Conservation (phyloP, 2,797 vertebrate species). For the Gymnothorax javanicus region DNA sequence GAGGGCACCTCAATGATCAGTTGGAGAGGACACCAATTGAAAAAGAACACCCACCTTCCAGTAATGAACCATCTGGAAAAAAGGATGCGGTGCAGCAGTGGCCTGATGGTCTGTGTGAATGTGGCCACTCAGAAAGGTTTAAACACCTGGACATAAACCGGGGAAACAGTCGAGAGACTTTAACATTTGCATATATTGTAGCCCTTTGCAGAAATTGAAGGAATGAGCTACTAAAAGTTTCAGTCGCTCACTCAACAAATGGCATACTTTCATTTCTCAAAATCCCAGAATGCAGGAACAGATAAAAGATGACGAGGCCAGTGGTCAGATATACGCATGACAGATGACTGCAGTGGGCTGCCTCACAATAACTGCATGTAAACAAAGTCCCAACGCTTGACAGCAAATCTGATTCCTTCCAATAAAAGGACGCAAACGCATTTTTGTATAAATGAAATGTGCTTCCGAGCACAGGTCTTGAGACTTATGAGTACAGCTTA, state of each 20-base stretch:
- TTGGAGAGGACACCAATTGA: neutral
- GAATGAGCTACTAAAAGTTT: neutral
- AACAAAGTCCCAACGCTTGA: neutral
- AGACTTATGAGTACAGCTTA: neutral
- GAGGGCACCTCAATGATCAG: neutral
- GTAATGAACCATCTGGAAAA: neutral
- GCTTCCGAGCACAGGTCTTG: neutral
- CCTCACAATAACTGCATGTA: neutral
- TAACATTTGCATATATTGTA: neutral
- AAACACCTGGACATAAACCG: neutral
- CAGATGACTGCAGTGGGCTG: neutral
- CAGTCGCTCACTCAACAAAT: neutral
- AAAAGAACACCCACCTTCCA: neutral
- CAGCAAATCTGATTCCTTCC: constrained; percentile 6
- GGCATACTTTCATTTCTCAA: neutral
- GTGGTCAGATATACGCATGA: neutral
- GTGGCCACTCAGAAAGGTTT: neutral
- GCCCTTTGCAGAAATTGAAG: neutral
- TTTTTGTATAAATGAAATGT: neutral
- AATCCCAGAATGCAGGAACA: neutral
- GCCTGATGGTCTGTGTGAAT: neutral
- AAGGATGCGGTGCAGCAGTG: neutral
- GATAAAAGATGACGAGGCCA: neutral
- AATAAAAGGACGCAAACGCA: neutral
- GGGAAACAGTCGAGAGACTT: neutral